phyloP scores from a whole-genome alignment of 1,140 invertebrate species.

The Thalassaphorura encarpata region DNA sequence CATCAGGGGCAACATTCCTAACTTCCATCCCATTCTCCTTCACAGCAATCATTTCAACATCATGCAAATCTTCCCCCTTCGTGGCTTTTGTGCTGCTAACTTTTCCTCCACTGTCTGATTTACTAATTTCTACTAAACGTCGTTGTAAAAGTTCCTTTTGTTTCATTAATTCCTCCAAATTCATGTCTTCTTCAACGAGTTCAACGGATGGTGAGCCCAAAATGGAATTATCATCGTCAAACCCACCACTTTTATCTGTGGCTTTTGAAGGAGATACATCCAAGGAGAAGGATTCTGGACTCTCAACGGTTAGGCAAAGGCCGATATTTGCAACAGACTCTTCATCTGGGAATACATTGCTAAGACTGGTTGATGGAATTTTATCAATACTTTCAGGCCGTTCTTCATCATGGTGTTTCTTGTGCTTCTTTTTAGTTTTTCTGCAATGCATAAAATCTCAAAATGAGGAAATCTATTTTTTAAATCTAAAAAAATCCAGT shows the following conservation, averaged over 20 bases:
- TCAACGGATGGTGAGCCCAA: slow-evolving; percentile 55
- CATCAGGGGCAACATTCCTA: slow-evolving; percentile 7
- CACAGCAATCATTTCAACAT: slow-evolving; percentile 17
- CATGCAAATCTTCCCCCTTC: slow-evolving; percentile 3
- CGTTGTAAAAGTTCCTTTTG: slow-evolving; percentile 59
- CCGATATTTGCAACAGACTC: no score
- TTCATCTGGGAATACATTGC: no score
- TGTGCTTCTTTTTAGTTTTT: no score
- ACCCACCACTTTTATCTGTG: slow-evolving; percentile 36
- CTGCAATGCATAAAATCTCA: no score
- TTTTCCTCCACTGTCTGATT: slow-evolving; percentile 36
- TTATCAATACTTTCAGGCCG: no score
- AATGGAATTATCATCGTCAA: neutral
- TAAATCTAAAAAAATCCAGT: no score
- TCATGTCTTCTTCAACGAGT: slow-evolving; percentile 72
- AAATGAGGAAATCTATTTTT: no score
- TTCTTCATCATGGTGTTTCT: no score
- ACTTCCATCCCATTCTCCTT: slow-evolving; percentile 13
- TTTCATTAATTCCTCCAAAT: slow-evolving; percentile 76
- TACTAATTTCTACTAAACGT: slow-evolving; percentile 28
- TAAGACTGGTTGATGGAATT: no score
- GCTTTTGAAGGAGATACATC: no score
- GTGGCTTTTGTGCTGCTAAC: slow-evolving; percentile 29
- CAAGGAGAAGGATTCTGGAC: no score
- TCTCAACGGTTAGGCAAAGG: no score